These are phyloP conservation scores for Pachypeltis micranthus DNA, from an alignment of 1,140 invertebrate species.

Conservation along the genomic window DNA sequence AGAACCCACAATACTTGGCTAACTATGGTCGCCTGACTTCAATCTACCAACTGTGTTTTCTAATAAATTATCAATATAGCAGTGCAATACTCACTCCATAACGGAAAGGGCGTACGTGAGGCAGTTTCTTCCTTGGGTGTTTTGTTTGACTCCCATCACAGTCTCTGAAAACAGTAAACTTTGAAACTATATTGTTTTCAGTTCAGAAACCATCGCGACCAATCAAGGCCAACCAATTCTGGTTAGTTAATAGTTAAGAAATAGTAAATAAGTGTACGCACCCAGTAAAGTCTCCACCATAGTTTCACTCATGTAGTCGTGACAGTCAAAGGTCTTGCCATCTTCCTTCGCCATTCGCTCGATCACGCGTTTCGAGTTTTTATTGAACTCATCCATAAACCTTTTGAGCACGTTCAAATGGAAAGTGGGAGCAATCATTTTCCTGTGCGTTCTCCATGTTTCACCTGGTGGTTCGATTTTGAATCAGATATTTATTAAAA, in stretches of 20 bases:
- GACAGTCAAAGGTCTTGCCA: constrained; percentile 56
- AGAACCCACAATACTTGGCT: too few species aligned
- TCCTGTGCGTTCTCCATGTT: constrained; percentile 68
- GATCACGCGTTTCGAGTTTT: constrained; percentile 52
- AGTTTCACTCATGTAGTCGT: constrained; percentile 73
- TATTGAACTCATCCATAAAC: constrained; percentile 70
- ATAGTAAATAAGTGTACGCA: too few species aligned
- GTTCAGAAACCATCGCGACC: neutral
- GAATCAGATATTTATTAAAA: neutral
- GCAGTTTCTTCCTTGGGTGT: constrained; percentile 59
- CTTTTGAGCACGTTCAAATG: constrained; percentile 70
- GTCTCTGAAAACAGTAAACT: constrained; percentile 45
- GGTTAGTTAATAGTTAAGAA: too few species aligned
- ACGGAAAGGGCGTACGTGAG: constrained; percentile 73
- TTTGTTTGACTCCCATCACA: constrained; percentile 59
- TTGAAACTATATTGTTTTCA: neutral
- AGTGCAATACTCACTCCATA: constrained; percentile 54
- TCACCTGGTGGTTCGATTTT: constrained; percentile 44
- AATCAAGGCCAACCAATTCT: too few species aligned
- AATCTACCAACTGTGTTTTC: too few species aligned
- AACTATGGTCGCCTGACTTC: too few species aligned
- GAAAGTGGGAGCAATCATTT: constrained; percentile 71
- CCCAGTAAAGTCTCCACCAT: constrained; percentile 68
- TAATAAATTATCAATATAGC: too few species aligned
- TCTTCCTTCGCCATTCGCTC: constrained; percentile 47